phyloP scores from a whole-genome alignment of 2,113 vertebrate species.

The Mugil cephalus region DNA sequence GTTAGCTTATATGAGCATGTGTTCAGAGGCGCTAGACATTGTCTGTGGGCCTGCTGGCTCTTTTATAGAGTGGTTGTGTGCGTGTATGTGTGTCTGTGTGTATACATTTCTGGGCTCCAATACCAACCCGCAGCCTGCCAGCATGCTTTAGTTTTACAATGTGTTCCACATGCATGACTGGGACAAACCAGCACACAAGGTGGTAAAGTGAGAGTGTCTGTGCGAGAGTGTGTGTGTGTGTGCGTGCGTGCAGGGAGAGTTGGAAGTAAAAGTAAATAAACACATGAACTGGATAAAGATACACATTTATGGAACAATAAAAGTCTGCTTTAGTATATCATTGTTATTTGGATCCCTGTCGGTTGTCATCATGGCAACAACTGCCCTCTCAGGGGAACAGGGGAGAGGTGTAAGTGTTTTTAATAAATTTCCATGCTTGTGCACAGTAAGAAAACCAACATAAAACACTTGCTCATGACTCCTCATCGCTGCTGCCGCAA shows the following conservation, averaged over 20 bases:
- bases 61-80: slow-evolving; percentile 53
- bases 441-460: slow-evolving; percentile 23
- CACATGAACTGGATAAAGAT: slow-evolving; percentile 23
- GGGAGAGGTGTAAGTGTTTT: slow-evolving; percentile 15
- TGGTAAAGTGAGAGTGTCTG: slow-evolving; percentile 55
- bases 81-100: slow-evolving; percentile 15
- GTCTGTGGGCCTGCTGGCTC: slow-evolving; percentile 62
- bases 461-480: slow-evolving; percentile 37
- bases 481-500: slow-evolving; percentile 44
- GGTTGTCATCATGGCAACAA: slow-evolving; percentile 2
- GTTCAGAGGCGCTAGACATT: slow-evolving; percentile 64
- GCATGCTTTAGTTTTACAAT: slow-evolving; percentile 71
- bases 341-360: slow-evolving; percentile 24
- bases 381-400: neutral
- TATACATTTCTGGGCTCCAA: slow-evolving; percentile 57
- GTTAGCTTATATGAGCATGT: slow-evolving; percentile 64
- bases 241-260: slow-evolving; percentile 9
- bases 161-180: slow-evolving; percentile 75
- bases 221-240: slow-evolving; percentile 9
- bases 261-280: slow-evolving; percentile 28
- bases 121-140: slow-evolving; percentile 72
- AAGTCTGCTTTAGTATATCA: slow-evolving; percentile 11
- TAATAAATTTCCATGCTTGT: slow-evolving; percentile 16
- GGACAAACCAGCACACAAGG: slow-evolving; percentile 62
- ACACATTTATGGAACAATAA: slow-evolving; percentile 2